These are phyloP conservation scores for Castor canadensis DNA, from an alignment of 2,113 vertebrate genomes.

Conservation along the genomic window DNA sequence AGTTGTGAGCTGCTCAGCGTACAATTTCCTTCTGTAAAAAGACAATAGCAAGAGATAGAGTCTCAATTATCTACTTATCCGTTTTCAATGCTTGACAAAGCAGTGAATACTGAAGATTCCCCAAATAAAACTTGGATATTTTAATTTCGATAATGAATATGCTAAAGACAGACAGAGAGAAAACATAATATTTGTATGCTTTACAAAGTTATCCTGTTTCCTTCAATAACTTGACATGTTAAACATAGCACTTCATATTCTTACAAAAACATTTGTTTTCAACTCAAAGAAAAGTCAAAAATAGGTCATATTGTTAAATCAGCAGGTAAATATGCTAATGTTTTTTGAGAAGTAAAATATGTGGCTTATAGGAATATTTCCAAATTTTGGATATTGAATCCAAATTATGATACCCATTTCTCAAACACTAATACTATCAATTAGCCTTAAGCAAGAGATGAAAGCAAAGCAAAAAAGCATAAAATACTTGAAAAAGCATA, in stretches of 20 bases:
- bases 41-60: slow-evolving; percentile 67
- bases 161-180: slow-evolving; percentile 61
- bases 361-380: not conserved
- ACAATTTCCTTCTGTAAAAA: slow-evolving; percentile 64
- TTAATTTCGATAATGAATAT: slow-evolving; percentile 68
- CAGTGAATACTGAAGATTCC: slow-evolving; percentile 65
- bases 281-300: not conserved
- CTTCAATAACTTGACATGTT: slow-evolving; percentile 49
- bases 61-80: slow-evolving; percentile 82
- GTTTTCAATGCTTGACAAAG: slow-evolving; percentile 62
- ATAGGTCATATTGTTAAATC: slow-evolving; percentile 9
- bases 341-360: slow-evolving; percentile 27
- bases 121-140: slow-evolving; percentile 73
- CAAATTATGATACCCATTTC: slow-evolving; percentile 32
- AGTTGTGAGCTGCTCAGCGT: slow-evolving; percentile 60
- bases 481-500: slow-evolving; percentile 59
- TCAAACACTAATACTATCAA: slow-evolving; percentile 63
- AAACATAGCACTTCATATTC: slow-evolving; percentile 53
- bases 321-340: not conserved
- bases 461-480: not conserved
- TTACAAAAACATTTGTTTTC: not conserved
- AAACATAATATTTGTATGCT: slow-evolving; percentile 55
- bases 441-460: slow-evolving; percentile 55
- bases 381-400: slow-evolving; percentile 32
- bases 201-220: slow-evolving; percentile 53